These are phyloP conservation scores for Agrotis exclamationis DNA, from an alignment of 2,888 invertebrate genomes.

Conservation along the genomic window DNA sequence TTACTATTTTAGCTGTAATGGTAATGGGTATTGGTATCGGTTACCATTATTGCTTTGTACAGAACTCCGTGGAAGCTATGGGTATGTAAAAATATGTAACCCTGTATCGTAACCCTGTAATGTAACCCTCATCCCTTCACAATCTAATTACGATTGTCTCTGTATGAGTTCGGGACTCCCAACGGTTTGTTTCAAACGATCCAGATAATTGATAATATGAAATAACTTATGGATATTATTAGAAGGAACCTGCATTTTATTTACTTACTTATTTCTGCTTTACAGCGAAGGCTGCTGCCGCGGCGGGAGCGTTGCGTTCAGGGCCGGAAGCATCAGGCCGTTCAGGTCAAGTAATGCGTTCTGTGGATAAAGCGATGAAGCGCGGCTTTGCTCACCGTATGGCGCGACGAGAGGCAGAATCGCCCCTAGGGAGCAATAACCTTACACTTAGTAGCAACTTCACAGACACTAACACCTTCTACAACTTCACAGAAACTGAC, in stretches of 20 bases:
- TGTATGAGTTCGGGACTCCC: background rate
- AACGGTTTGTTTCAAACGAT: background rate
- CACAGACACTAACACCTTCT: slow-evolving; percentile 13
- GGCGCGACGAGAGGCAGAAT: slow-evolving; percentile 72
- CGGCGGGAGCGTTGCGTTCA: slow-evolving; percentile 74
- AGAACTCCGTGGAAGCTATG: slow-evolving; percentile 79
- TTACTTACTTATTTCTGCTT: slow-evolving; percentile 8
- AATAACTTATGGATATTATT: background rate
- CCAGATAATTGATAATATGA: background rate
- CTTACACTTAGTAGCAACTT: slow-evolving; percentile 21
- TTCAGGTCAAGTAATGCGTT: slow-evolving; percentile 70
- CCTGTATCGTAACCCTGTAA: background rate
- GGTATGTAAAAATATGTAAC: slow-evolving; percentile 70
- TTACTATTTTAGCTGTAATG: slow-evolving; percentile 80
- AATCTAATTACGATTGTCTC: background rate
- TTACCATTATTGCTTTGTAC: slow-evolving; percentile 85
- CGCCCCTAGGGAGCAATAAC: slow-evolving; percentile 62
- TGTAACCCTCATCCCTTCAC: slow-evolving; percentile 1
- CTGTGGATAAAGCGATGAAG: slow-evolving; percentile 74
- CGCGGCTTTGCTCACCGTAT: slow-evolving; percentile 76
- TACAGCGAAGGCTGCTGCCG: slow-evolving; percentile 77
- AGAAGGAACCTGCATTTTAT: background rate
- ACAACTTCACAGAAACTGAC: background rate
- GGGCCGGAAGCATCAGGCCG: slow-evolving; percentile 46
- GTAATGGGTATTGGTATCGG: slow-evolving; percentile 85